Evolutionary conservation across 2,888 invertebrate genomes (phyloP), one percentile per base, ranked within the genome.

Genomic region (Coremacera marginata): DNA sequence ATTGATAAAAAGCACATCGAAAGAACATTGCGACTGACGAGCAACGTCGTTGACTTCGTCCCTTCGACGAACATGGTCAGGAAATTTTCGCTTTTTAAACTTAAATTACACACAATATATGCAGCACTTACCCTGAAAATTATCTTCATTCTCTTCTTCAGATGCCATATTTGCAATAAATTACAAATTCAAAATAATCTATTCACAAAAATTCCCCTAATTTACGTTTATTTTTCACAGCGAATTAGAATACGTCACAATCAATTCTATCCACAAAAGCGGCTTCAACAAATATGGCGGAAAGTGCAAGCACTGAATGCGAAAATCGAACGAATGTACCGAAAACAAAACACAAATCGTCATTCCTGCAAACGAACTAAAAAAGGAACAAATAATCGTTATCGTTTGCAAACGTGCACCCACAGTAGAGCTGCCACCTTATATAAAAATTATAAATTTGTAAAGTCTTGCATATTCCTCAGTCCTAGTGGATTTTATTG

Each of bases 131-230:
- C 96, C 95, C 92, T 94, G 95, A 89, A 93, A 94, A 89, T 93
- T 94, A 89, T 95, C 96, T 87, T 95, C 95, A 89, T 95, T 93
- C 91, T 95, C 95, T 88, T 95, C 95, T 87, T 95, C 95, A 82
- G 95, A 95, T 90, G 95, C 95, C 95, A 95, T 95, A 90, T 78
- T 84, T 80, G 82, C 81, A 79, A 70, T 57, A 82, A 74, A 82
- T 81, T 80, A 81, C 81, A 83, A 85, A 78, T 82, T 84, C 79
- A 75, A 14, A 62, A 71, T 51, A 79, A 78, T 83, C 82, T 84
- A 78, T 82, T 80, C 82, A 83, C 83, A 84, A 83, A 81, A 82
- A 85, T 83, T 81, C 81, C 80, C 81, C 79, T 79, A 80, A 84
- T 84, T 82, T 82, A 81, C 83, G 86, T 82, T 82, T 84, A 81